phyloP scores from a whole-genome alignment of 1,140 invertebrate genomes.

The Drosophila tsacasi region DNA sequence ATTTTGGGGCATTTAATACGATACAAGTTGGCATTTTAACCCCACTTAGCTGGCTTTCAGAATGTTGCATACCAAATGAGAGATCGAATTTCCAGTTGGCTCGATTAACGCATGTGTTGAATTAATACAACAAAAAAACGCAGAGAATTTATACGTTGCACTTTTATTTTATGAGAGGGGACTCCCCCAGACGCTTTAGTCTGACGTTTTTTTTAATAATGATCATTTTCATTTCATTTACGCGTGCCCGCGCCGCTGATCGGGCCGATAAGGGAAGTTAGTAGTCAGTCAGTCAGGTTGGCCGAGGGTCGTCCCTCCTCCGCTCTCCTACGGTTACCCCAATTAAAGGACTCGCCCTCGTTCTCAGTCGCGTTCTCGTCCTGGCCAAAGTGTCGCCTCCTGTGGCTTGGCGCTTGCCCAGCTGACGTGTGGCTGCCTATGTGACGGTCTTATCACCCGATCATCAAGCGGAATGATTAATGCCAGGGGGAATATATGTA shows the following conservation, averaged over 20 bases:
- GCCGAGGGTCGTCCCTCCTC: conserved; percentile 33
- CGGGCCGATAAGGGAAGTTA: conserved; percentile 61
- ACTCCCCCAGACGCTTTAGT: conserved; percentile 25
- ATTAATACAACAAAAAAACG: conserved; percentile 59
- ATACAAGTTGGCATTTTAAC: conserved; percentile 42
- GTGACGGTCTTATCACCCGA: conserved; percentile 69
- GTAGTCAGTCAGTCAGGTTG: conserved; percentile 30
- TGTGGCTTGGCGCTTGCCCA: conserved; percentile 78
- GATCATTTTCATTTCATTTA: conserved; percentile 84
- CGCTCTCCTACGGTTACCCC: conserved; percentile 45
- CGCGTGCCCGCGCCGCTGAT: conserved; percentile 68
- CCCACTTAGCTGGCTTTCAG: conserved; percentile 73
- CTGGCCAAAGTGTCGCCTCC: conserved; percentile 71
- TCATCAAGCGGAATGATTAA: conserved; percentile 71
- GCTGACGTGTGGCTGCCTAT: conserved; percentile 77
- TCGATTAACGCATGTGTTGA: conserved; percentile 80
- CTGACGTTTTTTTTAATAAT: conserved; percentile 66
- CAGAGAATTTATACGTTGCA: conserved; percentile 57
- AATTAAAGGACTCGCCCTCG: conserved; percentile 62
- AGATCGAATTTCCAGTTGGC: conserved; percentile 68
- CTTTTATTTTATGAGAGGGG: conserved; percentile 60
- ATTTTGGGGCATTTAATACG: conserved; percentile 34
- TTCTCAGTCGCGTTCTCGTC: not conserved
- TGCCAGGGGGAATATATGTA: conserved; percentile 26
- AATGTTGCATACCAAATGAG: conserved; percentile 50